Percentiles rank a stretch among this genome's conserved stretches.
Evolutionary conservation across 2,797 vertebrate genomes (phyloP).

Genomic region (Malurus splendens): DNA sequence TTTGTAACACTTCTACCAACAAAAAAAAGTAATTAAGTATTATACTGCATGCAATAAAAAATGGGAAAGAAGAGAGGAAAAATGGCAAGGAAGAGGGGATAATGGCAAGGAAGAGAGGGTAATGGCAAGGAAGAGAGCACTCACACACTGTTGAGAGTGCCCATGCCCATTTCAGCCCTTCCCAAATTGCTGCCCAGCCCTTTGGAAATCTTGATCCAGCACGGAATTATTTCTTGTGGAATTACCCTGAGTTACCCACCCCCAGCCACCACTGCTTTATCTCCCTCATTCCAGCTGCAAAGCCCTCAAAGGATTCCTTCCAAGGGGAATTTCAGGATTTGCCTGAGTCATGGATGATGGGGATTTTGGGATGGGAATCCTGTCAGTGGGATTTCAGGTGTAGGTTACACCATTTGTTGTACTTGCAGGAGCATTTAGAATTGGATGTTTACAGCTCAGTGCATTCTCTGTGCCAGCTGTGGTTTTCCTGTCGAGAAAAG

Average conservation of each 20-base stretch:
- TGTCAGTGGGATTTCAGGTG: background rate
- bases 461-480: background rate
- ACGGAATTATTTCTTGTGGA: background rate
- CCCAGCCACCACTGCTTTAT: background rate
- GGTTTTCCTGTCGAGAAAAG: background rate
- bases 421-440: background rate
- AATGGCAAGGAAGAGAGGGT: background rate
- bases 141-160: background rate
- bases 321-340: background rate
- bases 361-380: background rate
- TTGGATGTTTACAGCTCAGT: background rate
- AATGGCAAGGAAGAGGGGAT: background rate
- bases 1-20: background rate
- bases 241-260: background rate
- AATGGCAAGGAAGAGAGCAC: background rate
- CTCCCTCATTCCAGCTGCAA: background rate
- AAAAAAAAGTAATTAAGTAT: background rate
- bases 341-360: fast-evolving
- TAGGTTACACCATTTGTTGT: background rate
- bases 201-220: background rate
- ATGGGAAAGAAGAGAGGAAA: too few species aligned
- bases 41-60: fast-evolving
- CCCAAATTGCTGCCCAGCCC: background rate
- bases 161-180: fast-evolving
- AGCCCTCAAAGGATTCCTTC: background rate